Base-by-base conservation (phyloP, 2,113 vertebrate genomes). In the Aldabrachelys gigantea region DNA sequence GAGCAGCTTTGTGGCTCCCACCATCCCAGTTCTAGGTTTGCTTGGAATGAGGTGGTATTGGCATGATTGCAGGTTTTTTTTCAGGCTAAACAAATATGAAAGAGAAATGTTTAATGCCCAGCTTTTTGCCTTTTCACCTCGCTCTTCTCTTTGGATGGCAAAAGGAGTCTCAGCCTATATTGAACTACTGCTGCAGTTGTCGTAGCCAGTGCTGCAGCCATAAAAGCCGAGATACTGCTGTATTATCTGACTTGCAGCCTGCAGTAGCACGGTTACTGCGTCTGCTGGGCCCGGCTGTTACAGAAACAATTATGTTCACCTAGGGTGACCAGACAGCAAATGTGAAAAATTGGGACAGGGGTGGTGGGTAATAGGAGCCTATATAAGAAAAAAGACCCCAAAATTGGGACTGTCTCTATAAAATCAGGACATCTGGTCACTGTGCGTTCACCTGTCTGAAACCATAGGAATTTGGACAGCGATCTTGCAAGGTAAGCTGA, bases 21-120 rank as follows among this genome's bases (percentile, higher is more conserved):
- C 95, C 95, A 93, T 94, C 93, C 96, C 96, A 97, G 89, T 96
- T 96, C 83, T 96, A 95, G 92, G 9, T 88, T 89, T 96, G 31
- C 96, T 97, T 97, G 95, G 95, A 41, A 49, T 1, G 69, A 95
- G 88, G 84, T 82, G 91, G 89, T n/a, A 93, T 96, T 94, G 96
- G 92, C 96, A 96, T 95, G 96, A 92, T 92, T 95, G 80, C 88
- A 93, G 90, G 82, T 22, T 95, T 94, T 95, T 50, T 69, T 92
- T 76, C 88, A 90, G 95, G 92, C 91, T 65, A 65, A 93, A 56
- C 89, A 96, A 85, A 88, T 57, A 94, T 93, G 92, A 95, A 35
- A 19, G 84, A 69, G 82, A 92, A 92, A 90, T 76, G 49, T 87
- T 94, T 93, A 95, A 96, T 95, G 84, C 54, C 88, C 92, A 88